Evolutionary conservation across 2,797 vertebrate genomes (phyloP).

Genomic region (Diplodus puntazzo): DNA sequence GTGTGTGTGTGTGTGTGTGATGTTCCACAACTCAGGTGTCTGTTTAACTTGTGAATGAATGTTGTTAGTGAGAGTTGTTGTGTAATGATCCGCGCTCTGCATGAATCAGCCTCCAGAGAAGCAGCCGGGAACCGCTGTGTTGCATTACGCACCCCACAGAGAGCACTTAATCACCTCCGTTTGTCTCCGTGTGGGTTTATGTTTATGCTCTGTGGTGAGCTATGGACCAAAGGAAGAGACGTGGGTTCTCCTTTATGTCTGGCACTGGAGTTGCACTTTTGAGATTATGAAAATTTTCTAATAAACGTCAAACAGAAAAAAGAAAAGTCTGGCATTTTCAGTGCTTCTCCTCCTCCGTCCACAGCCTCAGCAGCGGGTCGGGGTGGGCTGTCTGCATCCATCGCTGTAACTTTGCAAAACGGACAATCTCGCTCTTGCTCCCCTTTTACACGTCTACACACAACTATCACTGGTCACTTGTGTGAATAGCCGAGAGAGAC

Average conservation of each 20-base stretch:
- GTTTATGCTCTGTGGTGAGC: constrained; percentile 10
- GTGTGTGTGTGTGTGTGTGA: too few relatives aligned
- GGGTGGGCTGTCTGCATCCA: not conserved
- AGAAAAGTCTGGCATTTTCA: not conserved
- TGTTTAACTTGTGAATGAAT: constrained; percentile 55
- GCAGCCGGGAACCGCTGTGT: constrained; percentile 27
- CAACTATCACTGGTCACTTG: not conserved
- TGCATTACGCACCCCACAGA: constrained; percentile 39
- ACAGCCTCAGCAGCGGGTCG: too few relatives aligned
- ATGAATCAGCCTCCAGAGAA: constrained; percentile 37
- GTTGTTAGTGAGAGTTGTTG: constrained; percentile 39
- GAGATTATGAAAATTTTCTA: not conserved
- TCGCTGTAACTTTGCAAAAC: not conserved
- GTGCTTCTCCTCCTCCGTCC: not conserved
- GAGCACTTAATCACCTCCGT: constrained; percentile 39
- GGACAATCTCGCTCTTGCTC: not conserved
- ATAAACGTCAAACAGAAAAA: not conserved
- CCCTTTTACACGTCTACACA: not conserved
- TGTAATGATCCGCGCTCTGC: constrained; percentile 19
- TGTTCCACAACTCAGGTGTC: constrained; percentile 37
- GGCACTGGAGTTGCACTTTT: constrained; percentile 4
- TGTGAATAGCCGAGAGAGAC: not conserved
- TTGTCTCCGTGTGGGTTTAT: constrained; percentile 31
- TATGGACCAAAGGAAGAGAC: not conserved
- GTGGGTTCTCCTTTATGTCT: not conserved